Base-by-base conservation (phyloP, 2,113 vertebrate species). In the Cryptoleucopteryx plumbea region DNA sequence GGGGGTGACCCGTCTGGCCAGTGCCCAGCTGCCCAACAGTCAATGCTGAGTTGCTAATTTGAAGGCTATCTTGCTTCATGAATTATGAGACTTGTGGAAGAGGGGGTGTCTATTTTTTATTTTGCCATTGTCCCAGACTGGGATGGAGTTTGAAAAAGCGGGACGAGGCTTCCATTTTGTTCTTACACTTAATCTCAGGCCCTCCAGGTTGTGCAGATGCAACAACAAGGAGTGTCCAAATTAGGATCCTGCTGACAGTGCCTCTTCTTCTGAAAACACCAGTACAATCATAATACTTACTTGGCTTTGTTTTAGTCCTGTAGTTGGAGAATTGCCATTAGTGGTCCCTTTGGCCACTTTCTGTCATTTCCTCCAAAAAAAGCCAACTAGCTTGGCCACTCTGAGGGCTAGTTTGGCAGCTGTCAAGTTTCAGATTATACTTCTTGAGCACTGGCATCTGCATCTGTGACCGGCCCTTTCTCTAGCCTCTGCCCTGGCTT, bases 331-430 rank as follows among this genome's bases (percentile, higher is more conserved):
- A 47, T 29, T 88, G 96, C 96, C 96, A 94, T 31, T 68, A 20
- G 47, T 71, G 55, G 82, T 97, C 94, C 96, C 96, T 91, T 88
- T 80, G 80, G 89, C 83, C 82, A 87, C 70, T 96, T 98, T 89
- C 96, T 75, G 93, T 96, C 97, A 97, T 93, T 83, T 98, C 65
- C 95, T 98, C 94, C 19, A 90, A 97, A 97, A 73, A 96, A 78
- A 93, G 67, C 92, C 96, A 96, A 79, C 93, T 83, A 94, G 82
- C 81, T 91, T 96, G 87, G 94, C 74, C 90, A 89, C 95, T 95
- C 90, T 9, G 83, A 96, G 88, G 93, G 38, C 79, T 92, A 94
- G 81, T 96, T 95, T 97, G 97, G 97, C 98, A 98, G 96, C 96
- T 98, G 94, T 95, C 88, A 94, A 78, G 31, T 91, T 97, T 90